phyloP scores from a whole-genome alignment of 2,113 vertebrate species.

The Oreochromis aureus region DNA sequence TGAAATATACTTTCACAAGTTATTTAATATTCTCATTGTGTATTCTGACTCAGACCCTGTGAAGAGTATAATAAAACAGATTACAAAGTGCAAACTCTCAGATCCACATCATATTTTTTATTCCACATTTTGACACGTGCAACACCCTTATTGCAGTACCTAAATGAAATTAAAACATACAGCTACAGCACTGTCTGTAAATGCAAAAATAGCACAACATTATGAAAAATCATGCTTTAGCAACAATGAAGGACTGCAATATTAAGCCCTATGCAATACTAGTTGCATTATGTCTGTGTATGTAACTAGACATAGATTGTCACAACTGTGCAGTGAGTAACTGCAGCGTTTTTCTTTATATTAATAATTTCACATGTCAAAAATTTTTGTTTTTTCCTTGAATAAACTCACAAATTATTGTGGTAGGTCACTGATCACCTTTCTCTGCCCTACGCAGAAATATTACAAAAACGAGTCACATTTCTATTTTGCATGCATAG shows the following conservation, averaged over 20 bases:
- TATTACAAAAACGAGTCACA: neutral
- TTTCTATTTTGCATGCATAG: slow-evolving; percentile 27
- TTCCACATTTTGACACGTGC: neutral
- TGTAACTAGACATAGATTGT: neutral
- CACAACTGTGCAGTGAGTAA: slow-evolving; percentile 15
- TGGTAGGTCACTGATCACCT: neutral
- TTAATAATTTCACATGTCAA: neutral
- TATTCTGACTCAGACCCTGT: neutral
- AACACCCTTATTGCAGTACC: slow-evolving; percentile 1
- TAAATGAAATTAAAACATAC: neutral
- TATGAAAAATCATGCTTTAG: neutral
- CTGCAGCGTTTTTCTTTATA: neutral
- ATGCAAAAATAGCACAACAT: neutral
- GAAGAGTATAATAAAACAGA: neutral
- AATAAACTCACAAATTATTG: neutral
- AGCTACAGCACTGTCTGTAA: neutral
- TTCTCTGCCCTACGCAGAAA: neutral
- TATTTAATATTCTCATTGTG: neutral
- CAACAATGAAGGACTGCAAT: neutral
- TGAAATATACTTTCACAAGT: neutral
- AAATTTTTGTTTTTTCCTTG: neutral
- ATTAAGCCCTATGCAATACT: neutral
- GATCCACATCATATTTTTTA: neutral
- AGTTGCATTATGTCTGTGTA: neutral
- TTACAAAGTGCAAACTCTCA: neutral